Conservation (phyloP, 2,888 invertebrate species). For the Pristionchus maxplancki region DNA sequence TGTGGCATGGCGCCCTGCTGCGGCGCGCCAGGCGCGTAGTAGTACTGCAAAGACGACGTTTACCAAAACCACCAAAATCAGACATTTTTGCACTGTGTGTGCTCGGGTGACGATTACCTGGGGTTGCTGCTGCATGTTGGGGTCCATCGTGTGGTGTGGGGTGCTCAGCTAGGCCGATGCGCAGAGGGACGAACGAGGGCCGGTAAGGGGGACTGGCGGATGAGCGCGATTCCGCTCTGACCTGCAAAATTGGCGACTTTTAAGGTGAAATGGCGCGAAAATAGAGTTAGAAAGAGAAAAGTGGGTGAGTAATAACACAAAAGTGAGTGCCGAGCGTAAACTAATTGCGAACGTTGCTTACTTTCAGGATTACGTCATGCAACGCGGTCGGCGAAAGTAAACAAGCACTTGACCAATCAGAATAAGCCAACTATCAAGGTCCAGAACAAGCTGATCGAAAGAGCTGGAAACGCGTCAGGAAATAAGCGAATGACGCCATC, state of each 20-base stretch:
- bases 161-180: slow-evolving; percentile 21
- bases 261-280: neutral
- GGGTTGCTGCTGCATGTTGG: slow-evolving; percentile 43
- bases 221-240: slow-evolving; percentile 13
- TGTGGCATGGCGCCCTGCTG: neutral
- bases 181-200: neutral
- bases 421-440: no score
- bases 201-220: neutral
- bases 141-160: slow-evolving; percentile 23
- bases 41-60: slow-evolving; percentile 33
- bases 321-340: no score
- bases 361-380: no score
- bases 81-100: neutral
- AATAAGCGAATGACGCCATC: no score
- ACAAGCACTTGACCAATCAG: no score
- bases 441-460: no score
- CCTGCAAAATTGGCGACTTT: neutral
- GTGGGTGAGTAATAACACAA: neutral
- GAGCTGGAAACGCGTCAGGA: no score
- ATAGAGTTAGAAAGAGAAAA: neutral
- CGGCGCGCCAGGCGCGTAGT: slow-evolving; percentile 48
- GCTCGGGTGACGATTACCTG: neutral
- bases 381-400: no score
- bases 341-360: no score
- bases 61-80: neutral